Evolutionary conservation across 2,113 vertebrate genomes (phyloP).

Genomic region (Syngnathus floridae): DNA sequence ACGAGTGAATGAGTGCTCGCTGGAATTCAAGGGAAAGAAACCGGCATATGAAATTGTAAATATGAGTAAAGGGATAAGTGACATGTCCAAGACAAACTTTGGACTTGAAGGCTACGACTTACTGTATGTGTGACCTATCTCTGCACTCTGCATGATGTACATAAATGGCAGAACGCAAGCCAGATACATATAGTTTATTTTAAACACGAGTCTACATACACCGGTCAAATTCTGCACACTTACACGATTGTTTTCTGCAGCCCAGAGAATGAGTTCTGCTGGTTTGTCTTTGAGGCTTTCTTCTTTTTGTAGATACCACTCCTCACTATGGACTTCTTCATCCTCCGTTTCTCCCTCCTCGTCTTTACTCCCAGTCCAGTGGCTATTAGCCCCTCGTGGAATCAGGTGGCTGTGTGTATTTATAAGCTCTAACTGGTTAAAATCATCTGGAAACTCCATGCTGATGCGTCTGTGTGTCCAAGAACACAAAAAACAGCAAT

Average conservation of each 20-base stretch:
- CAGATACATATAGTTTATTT: no score
- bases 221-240: constrained; percentile 18
- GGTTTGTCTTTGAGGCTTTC: constrained; percentile 51
- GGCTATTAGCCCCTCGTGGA: constrained; percentile 57
- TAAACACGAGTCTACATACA: neutral
- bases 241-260: constrained; percentile 67
- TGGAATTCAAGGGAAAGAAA: no score
- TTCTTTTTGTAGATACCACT: constrained; percentile 66
- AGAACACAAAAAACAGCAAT: neutral
- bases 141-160: no score
- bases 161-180: no score
- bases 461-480: neutral
- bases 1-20: no score
- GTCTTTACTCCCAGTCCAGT: constrained; percentile 56
- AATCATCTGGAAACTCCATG: constrained; percentile 70
- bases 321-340: constrained; percentile 53
- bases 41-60: no score
- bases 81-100: no score
- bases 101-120: no score
- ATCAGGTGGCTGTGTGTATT: constrained; percentile 65
- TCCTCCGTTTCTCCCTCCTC: constrained; percentile 41
- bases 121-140: no score
- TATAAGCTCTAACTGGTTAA: constrained; percentile 70
- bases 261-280: constrained; percentile 64
- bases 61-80: no score